Evolutionary conservation across 2,888 invertebrate genomes (phyloP), one percentile per base, ranked within the genome.

Genomic region (Acleris sparsana): DNA sequence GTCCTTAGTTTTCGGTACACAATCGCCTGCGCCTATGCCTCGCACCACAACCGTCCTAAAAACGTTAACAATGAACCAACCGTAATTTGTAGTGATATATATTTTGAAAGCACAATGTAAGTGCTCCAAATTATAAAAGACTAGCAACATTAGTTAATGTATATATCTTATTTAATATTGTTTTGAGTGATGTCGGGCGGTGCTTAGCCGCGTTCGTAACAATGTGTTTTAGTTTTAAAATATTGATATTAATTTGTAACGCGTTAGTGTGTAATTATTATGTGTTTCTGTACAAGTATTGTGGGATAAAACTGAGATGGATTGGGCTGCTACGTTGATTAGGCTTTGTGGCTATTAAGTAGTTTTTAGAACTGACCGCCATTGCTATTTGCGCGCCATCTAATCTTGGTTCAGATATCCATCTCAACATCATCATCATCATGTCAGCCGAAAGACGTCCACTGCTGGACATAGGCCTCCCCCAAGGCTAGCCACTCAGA

Each of bases 51-150:
- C 17, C 52, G 52, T 52, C 39, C 60, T 53, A 66, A 61, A 65
- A 66, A 62, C 62, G 57, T 53, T 57, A 66, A 66, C 66, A 66
- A 66, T 66, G 52, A 61, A 5, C 62, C 57, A 52, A 52, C 66
- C 22, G 66, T 66, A 62, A 66, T 66, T 66, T 66, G 66, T 57
- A 62, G 66, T 66, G 66, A 66, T 66, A 66, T 66, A 66, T 66
- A 57, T 66, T 62, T 57, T 39, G 52, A 62, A 52, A 66, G 52
- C 56, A 61, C 66, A 66, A 46, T 66, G 57, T 66, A 66, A 62
- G 61, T 57, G 65, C 62, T 66, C 66, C 57, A 62, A 66, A 66
- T 66, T 66, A 66, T 62, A 52, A 62, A 53, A 66, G 66, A 53
- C 62, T 39, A 51, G 65, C 51, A 65, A 57, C 66, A 66, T 66